Evolutionary conservation across 2,888 invertebrate species (phyloP).

Genomic region (Thelaira solivaga): DNA sequence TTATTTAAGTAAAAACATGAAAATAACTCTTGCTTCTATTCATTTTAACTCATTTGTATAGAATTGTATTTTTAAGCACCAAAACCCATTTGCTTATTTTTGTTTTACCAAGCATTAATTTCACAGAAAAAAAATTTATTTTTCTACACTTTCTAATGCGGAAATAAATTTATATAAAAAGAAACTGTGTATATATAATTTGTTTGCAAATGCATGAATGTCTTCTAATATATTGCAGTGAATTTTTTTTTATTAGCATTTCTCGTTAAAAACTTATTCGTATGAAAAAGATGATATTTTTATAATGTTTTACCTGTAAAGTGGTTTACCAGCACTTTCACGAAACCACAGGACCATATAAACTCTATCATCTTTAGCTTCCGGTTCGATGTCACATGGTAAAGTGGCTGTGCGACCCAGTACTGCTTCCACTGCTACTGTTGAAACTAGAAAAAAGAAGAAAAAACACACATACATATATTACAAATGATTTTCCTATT

Average conservation of each 20-base stretch:
- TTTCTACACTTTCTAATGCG: constrained; percentile 22
- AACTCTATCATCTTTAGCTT: constrained; percentile 88
- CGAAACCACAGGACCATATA: constrained; percentile 96
- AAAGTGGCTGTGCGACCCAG: constrained; percentile 89
- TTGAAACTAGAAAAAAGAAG: constrained; percentile 79
- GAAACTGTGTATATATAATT: constrained; percentile 13
- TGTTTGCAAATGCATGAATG: constrained; percentile 25
- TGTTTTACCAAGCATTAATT: no score
- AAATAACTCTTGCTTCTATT: no score
- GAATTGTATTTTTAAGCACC: no score
- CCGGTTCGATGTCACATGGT: constrained; percentile 93
- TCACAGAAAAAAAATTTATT: no score
- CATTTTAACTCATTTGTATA: no score
- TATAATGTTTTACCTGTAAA: constrained; percentile 85
- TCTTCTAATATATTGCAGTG: constrained; percentile 19
- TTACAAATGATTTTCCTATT: constrained; percentile 44
- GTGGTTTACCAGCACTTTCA: constrained; percentile 90
- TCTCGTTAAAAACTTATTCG: constrained; percentile 5
- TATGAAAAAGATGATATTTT: constrained; percentile 37
- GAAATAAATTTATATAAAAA: constrained; percentile 48
- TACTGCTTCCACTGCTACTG: constrained; percentile 88
- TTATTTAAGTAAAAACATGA: no score
- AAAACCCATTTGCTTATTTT: no score
- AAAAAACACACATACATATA: background rate
- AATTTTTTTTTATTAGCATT: constrained; percentile 4